Evolutionary conservation across 2,797 vertebrate species (phyloP), one percentile per base, ranked within the genome.

Genomic region (Cirrhinus molitorella): DNA sequence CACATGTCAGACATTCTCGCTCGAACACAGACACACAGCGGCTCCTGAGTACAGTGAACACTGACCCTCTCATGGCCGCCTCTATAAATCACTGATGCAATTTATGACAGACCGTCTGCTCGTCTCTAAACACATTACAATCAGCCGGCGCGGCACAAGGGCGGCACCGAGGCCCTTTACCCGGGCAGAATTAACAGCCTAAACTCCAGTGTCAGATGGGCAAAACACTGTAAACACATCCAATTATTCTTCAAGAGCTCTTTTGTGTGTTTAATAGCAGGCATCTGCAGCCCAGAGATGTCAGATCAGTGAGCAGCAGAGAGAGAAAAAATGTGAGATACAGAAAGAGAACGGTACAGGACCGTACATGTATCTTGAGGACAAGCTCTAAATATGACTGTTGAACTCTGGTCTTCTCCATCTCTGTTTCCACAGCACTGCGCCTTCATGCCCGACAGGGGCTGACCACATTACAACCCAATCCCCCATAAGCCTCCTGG

Each of bases 351-450:
- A 43, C n/a, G n/a, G n/a, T n/a, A n/a, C 31, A 76, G 23, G 17
- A 28, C 11, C 11, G 10, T 47, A 16, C 4, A 19, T 72, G 8
- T n/a, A 75, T 43, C 47, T 57, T 5, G 34, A 10, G 61, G 76
- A 73, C 28, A 53, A 59, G 45, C 63, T 68, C n/a, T 80, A 84
- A 87, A 87, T 84, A 82, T 68, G 80, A 72, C 73, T 76, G 68
- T 73, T 85, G 89, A 88, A 63, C 89, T 87, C 70, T 86, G 83
- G 47, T 72, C 83, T 47, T 61, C 37, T 37, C 73, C n/a, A 14
- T 51, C 34, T 68, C 34, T 0, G n/a, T 72, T 83, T 86, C 85
- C 53, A 84, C 75, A 59, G 49, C 25, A 28, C 47, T 57, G 80
- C 23, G 19, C 51, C 49, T 45, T 57, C 14, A 68, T 83, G 40